Evolutionary conservation across 2,797 vertebrate species (phyloP), one percentile per base, ranked within the genome.

Genomic region (Acanthopagrus latus): DNA sequence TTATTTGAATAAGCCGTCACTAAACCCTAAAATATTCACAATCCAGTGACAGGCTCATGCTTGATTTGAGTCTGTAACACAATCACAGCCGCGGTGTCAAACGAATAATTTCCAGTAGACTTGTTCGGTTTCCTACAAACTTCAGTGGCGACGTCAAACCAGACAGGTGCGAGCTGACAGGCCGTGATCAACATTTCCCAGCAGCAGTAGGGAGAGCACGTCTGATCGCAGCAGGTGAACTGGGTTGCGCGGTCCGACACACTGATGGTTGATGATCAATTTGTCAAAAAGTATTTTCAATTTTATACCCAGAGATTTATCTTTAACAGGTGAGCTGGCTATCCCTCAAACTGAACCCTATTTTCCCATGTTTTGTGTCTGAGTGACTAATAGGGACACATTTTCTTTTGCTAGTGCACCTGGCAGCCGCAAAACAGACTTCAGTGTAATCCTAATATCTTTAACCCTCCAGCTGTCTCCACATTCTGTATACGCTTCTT

Each of bases 91-190:
- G 0, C 2, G 6, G 7, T 21, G 55, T 68, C 41, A 58, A 60
- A 71, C 18, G 17, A 46, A 75, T 57, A 2, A 16, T 21, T 72
- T 65, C 5, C 79, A 68, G 54, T 38, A 43, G 57, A 54, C 55
- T n/a, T 63, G 6, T 25, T 38, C 6, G 3, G 18, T 38, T 57
- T 71, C 2, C 3, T 44, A 46, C 52, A 17, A 18, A 57, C 56
- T 64, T 69, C 25, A 43, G 10, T 44, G 33, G 13, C 57, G 62
- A 20, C 71, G 29, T 68, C 66, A 51, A 7, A 46, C 7, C 29
- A 59, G 23, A 63, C 81, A 77, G 63, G 72, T 64, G 72, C 74
- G 62, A 25, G 25, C 64, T 44, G 56, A 64, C 55, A 63, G 58
- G 67, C 25, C 7, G 18, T 62, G 66, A 67, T 57, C 60, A 57